Base-by-base conservation (phyloP, 2,888 invertebrate genomes). In the Bellardia bayeri region DNA sequence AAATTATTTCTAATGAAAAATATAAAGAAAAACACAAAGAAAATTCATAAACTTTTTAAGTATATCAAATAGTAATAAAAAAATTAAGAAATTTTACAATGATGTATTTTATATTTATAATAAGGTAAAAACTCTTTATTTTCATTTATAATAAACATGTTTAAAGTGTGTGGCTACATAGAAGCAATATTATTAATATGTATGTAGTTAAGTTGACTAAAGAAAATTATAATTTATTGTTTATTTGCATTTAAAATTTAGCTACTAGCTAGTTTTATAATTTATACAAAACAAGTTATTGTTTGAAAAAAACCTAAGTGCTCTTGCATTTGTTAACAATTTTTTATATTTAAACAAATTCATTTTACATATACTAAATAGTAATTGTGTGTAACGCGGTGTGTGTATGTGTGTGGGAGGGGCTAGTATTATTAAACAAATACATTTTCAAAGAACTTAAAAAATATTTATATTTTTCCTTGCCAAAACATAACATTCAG, bases 401-500 rank as follows among this genome's bases (percentile, higher is more conserved):
- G 37, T 37, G 6, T 4, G 37, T 37, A 6, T 37, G 33, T 33
- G 37, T 37, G 5, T 37, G 37, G 37, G 37, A 6, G 4, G 37
- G 37, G 37, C 37, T 6, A 37, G 6, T 6, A 6, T 45, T 13
- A 13, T 45, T 45, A 45, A 45, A 45, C 45, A 40, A 49, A 68
- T 68, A 58, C 37, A 78, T 64, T 78, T 56, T 63, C 37, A 54
- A 13, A 13, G 40, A 54, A 30, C 3, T 56, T 30, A 58, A 69
- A 61, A 61, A 8, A 33, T 58, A 68, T 58, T 23, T 51, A 63
- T 61, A 68, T 54, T 54, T 72, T 78, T 75, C 75, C 61, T 54
- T 80, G 64, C 75, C 80, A 66, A 76, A 85, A 69, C 72, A 84
- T 71, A 56, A 78, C 14, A 23, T 4, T 13, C 13, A n/a, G n/a